Percentiles rank a stretch among this genome's conserved stretches.
Conservation (phyloP, 2,888 invertebrate species). For the Julus scandinavius region DNA sequence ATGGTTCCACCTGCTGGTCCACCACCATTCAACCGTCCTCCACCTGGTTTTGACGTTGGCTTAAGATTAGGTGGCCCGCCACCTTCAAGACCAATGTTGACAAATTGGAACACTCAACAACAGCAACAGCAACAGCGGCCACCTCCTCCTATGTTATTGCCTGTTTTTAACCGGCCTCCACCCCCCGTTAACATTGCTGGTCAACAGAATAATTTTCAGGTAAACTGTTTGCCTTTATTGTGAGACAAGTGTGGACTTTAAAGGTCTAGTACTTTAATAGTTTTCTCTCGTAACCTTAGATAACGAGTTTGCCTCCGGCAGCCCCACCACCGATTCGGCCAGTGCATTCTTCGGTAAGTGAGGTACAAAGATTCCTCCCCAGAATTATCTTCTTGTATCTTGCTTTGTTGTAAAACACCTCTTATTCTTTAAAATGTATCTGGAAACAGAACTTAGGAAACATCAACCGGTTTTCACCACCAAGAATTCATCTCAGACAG, state of each 20-base stretch:
- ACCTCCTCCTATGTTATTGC: neutral
- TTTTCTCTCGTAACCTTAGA: neutral
- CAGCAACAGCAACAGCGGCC: constrained; percentile 5
- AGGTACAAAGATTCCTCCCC: neutral
- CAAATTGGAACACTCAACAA: neutral
- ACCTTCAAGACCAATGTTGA: neutral
- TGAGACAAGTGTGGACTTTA: neutral
- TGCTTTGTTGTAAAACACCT: neutral
- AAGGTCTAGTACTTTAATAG: neutral
- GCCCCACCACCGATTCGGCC: neutral
- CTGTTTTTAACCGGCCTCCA: constrained; percentile 11
- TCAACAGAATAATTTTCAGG: neutral
- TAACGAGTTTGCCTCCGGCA: neutral
- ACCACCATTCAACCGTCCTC: neutral
- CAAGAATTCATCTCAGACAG: neutral
- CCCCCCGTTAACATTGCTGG: constrained; percentile 2
- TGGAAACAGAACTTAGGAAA: neutral
- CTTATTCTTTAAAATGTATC: neutral
- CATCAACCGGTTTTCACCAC: neutral
- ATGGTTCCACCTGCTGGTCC: neutral
- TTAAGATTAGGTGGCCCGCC: neutral
- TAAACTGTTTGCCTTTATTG: neutral
- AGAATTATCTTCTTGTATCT: neutral
- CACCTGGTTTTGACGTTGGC: neutral
- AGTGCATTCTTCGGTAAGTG: neutral